phyloP scores from a whole-genome alignment of 2,888 invertebrate genomes.

The Psylliodes chrysocephalus region DNA sequence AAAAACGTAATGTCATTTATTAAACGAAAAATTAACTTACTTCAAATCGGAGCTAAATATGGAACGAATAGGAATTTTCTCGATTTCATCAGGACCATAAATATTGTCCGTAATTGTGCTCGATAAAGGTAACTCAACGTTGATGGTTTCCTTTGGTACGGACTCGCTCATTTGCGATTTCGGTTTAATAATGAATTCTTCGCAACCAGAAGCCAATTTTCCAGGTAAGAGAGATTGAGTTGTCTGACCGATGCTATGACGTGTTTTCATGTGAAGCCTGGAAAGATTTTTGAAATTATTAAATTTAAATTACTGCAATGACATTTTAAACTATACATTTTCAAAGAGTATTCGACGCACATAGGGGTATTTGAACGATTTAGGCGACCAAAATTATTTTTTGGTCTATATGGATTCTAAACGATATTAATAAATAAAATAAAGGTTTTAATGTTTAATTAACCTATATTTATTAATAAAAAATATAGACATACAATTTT shows the following conservation, averaged over 20 bases:
- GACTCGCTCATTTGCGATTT: slow-evolving; percentile 38
- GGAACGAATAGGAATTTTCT: slow-evolving; percentile 72
- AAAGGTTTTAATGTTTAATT: no score
- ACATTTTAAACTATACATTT: no score
- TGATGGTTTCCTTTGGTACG: slow-evolving; percentile 28
- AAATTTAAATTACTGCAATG: no score
- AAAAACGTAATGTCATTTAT: no score
- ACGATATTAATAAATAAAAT: no score
- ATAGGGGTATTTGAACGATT: no score
- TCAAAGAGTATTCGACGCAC: no score
- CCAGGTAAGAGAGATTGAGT: slow-evolving; percentile 64
- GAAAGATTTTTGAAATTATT: not conserved
- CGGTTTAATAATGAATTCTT: slow-evolving; percentile 66
- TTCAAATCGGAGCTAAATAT: slow-evolving; percentile 68
- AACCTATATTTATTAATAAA: no score
- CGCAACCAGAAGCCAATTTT: slow-evolving; percentile 63
- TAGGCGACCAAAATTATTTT: no score
- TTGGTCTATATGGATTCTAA: no score
- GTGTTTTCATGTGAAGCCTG: slow-evolving; percentile 65
- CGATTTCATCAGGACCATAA: slow-evolving; percentile 72
- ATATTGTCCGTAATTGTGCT: slow-evolving; percentile 23
- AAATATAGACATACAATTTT: no score
- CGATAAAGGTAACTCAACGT: slow-evolving; percentile 22
- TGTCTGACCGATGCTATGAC: slow-evolving; percentile 65
- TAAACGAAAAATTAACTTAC: no score